Evolutionary conservation across 1,140 invertebrate species (phyloP), one percentile per base, ranked within the genome.

Genomic region (Stenopsyche tienmushanensis): DNA sequence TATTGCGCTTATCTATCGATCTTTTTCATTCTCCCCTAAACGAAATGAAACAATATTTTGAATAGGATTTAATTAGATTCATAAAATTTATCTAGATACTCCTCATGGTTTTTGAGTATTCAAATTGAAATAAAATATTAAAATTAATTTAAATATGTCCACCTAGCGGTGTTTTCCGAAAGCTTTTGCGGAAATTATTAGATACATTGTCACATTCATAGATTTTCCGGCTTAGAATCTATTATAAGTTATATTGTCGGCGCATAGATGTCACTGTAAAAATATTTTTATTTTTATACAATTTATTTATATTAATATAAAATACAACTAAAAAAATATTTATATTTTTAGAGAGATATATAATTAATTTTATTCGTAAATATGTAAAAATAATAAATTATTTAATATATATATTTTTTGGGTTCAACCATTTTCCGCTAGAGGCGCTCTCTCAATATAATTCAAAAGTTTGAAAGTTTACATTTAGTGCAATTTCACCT

Each of bases 251-350:
- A 42, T 10, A 26, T 10, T 26, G 1, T 47, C 15, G 1, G 9
- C 54, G 41, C n/a, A 60, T 29, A 60, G 57, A 60, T 60, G 57
- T 60, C 57, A 23, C 57, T 3, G 10, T n/a, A n/a, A n/a, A n/a
- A n/a, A 57, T 41, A 42, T 5, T n/a, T 57, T 34, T 29, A 34
- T 9, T 47, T 13, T 47, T 47, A 15, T 18, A 47, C 17, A 9
- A 47, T 47, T n/a, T n/a, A n/a, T n/a, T n/a, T n/a, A n/a, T n/a
- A n/a, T n/a, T n/a, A n/a, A n/a, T n/a, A n/a, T n/a, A n/a, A n/a
- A n/a, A n/a, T n/a, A n/a, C n/a, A n/a, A n/a, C n/a, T n/a, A n/a
- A n/a, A n/a, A n/a, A n/a, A n/a, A n/a, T n/a, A n/a, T n/a, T n/a
- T n/a, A n/a, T n/a, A n/a, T n/a, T n/a, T n/a, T n/a, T n/a, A n/a